Evolutionary conservation across 2,888 invertebrate genomes (phyloP).

Genomic region (Pterobdella sp.): DNA sequence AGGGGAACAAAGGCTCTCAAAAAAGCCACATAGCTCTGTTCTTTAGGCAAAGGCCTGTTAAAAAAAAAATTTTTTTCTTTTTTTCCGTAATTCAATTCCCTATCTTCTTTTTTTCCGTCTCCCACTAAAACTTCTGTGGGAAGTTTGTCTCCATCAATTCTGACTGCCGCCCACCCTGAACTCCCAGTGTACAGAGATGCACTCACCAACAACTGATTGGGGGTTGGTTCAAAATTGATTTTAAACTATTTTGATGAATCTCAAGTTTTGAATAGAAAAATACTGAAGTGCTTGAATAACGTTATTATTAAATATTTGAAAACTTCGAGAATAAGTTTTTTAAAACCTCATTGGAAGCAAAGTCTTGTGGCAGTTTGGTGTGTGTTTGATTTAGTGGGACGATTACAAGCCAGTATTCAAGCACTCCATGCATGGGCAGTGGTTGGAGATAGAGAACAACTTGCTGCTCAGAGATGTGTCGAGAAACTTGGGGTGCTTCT

Average conservation of each 20-base stretch:
- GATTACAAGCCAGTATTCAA: slow-evolving; percentile 89
- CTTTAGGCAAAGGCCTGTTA: slow-evolving; percentile 74
- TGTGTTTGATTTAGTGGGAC: slow-evolving; percentile 64
- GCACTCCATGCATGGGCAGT: slow-evolving; percentile 92
- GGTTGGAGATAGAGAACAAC: slow-evolving; percentile 40
- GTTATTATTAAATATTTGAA: not conserved
- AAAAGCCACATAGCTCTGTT: slow-evolving; percentile 78
- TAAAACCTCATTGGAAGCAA: slow-evolving; percentile 43
- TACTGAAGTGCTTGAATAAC: not conserved
- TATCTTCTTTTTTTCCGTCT: not conserved
- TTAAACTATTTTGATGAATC: not conserved
- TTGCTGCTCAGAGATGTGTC: slow-evolving; percentile 29
- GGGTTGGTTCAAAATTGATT: not conserved
- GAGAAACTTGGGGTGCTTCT: slow-evolving; percentile 30
- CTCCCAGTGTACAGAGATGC: not conserved
- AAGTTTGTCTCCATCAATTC: slow-evolving; percentile 68
- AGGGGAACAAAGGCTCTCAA: slow-evolving; percentile 84
- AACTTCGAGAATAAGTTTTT: not conserved
- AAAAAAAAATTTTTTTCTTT: slow-evolving; percentile 64
- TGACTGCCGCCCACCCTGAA: slow-evolving; percentile 75
- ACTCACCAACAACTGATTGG: not conserved
- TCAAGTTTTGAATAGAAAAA: not conserved
- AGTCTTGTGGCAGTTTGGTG: slow-evolving; percentile 76
- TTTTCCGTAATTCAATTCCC: slow-evolving; percentile 52
- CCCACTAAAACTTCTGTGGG: slow-evolving; percentile 86